Evolutionary conservation across 1,140 invertebrate species (phyloP).

Genomic region (Patella vulgata): DNA sequence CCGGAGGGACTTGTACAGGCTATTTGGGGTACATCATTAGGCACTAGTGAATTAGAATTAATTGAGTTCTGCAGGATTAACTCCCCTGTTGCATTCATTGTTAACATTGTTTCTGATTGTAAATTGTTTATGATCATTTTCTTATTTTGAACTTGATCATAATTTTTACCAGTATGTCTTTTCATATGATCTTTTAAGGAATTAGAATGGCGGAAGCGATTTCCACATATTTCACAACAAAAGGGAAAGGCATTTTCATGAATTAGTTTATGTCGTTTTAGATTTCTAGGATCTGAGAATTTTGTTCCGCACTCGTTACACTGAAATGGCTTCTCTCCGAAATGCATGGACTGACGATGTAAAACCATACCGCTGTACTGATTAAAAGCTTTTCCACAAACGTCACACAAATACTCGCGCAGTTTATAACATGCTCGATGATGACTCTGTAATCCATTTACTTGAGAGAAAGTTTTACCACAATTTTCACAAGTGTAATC

Average conservation of each 20-base stretch:
- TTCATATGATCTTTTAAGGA: constrained; percentile 45
- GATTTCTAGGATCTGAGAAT: constrained; percentile 48
- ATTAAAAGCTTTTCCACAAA: constrained; percentile 50
- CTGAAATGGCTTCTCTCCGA: constrained; percentile 40
- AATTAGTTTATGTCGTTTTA: constrained; percentile 45
- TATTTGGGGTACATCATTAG: no score
- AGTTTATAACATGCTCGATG: constrained; percentile 37
- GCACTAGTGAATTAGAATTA: no score
- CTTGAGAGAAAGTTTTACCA: constrained; percentile 55
- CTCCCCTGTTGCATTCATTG: no score
- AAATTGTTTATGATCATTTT: no score
- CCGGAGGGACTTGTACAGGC: no score
- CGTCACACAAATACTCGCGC: constrained; percentile 46
- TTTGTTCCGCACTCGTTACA: constrained; percentile 38
- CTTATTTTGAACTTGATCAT: no score
- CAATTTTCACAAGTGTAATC: constrained; percentile 57
- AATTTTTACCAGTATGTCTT: constrained; percentile 28
- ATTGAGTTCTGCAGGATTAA: no score
- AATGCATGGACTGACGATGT: constrained; percentile 41
- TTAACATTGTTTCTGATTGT: no score
- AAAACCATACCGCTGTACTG: constrained; percentile 38
- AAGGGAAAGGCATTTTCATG: constrained; percentile 51
- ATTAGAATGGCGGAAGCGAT: constrained; percentile 50
- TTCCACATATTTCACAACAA: constrained; percentile 37
- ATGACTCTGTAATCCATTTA: constrained; percentile 44